These are phyloP conservation scores for Agrochola litura DNA, from an alignment of 2,888 invertebrate genomes.

Conservation along the genomic window DNA sequence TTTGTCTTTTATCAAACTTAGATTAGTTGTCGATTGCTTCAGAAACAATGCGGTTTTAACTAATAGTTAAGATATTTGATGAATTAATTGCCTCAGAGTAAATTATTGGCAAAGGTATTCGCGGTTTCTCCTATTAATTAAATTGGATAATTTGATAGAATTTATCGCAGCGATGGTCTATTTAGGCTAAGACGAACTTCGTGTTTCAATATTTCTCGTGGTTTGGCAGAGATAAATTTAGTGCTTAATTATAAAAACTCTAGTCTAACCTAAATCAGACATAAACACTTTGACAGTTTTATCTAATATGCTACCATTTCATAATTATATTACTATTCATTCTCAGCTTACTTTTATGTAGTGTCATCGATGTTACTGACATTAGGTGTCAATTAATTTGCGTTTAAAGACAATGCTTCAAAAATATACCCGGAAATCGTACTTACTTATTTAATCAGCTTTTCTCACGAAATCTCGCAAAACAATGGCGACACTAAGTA, in stretches of 20 bases:
- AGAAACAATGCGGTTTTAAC: slow-evolving; percentile 62
- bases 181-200: slow-evolving; percentile 45
- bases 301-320: no score
- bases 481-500: slow-evolving; percentile 56
- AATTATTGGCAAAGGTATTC: slow-evolving; percentile 72
- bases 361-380: neutral
- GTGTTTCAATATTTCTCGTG: slow-evolving; percentile 40
- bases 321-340: neutral
- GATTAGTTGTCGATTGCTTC: slow-evolving; percentile 54
- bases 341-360: neutral
- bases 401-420: neutral
- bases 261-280: neutral
- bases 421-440: neutral
- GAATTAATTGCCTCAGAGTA: slow-evolving; percentile 73
- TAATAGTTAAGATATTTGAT: slow-evolving; percentile 67
- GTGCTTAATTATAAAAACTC: neutral
- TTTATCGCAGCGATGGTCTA: slow-evolving; percentile 58
- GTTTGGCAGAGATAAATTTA: slow-evolving; percentile 32
- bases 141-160: slow-evolving; percentile 69
- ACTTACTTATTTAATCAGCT: neutral
- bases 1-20: slow-evolving; percentile 53
- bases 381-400: neutral
- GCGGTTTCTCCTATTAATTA: slow-evolving; percentile 74
- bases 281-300: neutral
- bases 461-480: slow-evolving; percentile 24